Base-by-base conservation (phyloP, 1,140 invertebrate species). In the Halesus radiatus region DNA sequence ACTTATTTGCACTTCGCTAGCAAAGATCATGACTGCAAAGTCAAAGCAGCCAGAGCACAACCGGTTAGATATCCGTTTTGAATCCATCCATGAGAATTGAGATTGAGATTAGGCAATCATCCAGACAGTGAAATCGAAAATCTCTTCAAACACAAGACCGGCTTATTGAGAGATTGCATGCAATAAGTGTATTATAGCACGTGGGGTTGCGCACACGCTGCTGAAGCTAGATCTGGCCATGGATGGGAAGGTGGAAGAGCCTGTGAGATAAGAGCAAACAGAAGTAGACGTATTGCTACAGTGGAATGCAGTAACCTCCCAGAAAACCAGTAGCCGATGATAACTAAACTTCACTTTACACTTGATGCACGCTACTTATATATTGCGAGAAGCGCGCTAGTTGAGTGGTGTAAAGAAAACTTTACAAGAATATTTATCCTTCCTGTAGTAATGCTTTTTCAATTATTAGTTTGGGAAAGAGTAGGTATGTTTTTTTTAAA, bases 281-380 rank as follows among this genome's bases (percentile, higher is more conserved):
- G 29, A 29, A 7, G 29, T 13, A 29, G 45, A 15, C 37, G 32
- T 18, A 72, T 45, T 20, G n/a, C 68, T 16, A 3, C 68, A 37
- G 16, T 8, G 68, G 37, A 72, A 72, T 72, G 68, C 37, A 45
- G 68, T 37, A 45, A 45, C 68, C 68, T 8, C 37, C 20, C 18
- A 3, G 45, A 53, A 66, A 72, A 72, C 68, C 68, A 52, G 68
- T 72, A 72, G 68, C 32, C 68, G 68, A 52, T 72, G 68, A 72
- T 52, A 52, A 72, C 68, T 72, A 53, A 72, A 72, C 53, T 72
- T 72, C 45, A 72, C 20, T 72, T 72, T 22, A 52, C 45, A 22
- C 37, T 53, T 22, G 2, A 29, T 2, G 26, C 20, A 26, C 58
- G 22, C 10, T 23, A 62, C 18, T 5, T 8, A 62, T 26, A 45